phyloP scores from a whole-genome alignment of 2,797 vertebrate species.

The Perdix hodgsoniae region DNA sequence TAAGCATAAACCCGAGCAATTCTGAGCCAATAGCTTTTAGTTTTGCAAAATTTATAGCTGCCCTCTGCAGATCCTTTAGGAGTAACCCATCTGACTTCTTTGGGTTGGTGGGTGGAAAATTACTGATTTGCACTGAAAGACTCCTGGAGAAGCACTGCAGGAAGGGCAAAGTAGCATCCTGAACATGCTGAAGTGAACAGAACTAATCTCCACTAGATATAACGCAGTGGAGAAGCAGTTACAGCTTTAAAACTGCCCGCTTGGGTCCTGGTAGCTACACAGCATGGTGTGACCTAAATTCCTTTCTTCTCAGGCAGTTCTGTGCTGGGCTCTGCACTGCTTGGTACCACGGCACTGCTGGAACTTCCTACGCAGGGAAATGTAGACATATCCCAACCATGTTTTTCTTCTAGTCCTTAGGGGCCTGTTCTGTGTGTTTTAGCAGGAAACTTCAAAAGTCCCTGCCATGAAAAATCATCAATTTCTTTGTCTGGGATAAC shows the following conservation, averaged over 20 bases:
- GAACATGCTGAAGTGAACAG: neutral
- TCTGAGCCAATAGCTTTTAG: neutral
- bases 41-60: neutral
- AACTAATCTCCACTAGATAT: neutral
- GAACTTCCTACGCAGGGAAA: neutral
- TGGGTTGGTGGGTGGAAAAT: neutral
- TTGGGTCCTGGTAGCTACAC: fast-evolving
- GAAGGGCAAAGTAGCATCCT: neutral
- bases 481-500: neutral
- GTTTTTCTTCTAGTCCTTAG: neutral
- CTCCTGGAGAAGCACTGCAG: neutral
- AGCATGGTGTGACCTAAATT: neutral
- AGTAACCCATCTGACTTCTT: neutral
- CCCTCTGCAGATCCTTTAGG: neutral
- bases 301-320: neutral
- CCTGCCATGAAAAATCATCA: neutral
- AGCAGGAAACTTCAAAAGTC: neutral
- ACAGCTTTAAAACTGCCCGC: neutral
- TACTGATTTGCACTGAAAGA: neutral
- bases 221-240: neutral
- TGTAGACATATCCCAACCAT: fast-evolving
- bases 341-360: neutral
- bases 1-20: neutral
- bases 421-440: neutral
- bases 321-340: neutral